Evolutionary conservation across 2,797 vertebrate genomes (phyloP).

Genomic region (Acanthurus leucopareius): DNA sequence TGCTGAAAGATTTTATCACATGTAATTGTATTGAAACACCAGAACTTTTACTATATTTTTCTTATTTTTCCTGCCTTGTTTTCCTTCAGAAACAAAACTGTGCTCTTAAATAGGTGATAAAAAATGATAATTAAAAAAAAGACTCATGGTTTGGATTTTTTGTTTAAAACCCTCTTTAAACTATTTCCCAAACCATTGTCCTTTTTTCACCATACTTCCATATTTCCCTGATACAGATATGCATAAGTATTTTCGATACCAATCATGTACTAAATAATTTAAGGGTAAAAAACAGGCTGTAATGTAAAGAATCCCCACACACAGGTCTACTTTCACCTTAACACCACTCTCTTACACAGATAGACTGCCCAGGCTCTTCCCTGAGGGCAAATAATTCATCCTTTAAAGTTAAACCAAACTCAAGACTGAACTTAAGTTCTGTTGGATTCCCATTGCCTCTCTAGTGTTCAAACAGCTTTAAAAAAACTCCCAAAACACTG

Average conservation of each 20-base stretch:
- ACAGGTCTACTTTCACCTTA: neutral
- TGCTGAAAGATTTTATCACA: neutral
- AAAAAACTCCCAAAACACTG: conserved; percentile 22
- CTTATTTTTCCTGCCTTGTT: too few species aligned
- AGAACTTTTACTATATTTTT: too few species aligned
- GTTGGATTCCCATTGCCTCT: neutral
- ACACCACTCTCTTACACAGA: neutral
- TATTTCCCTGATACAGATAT: neutral
- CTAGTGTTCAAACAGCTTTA: too few species aligned
- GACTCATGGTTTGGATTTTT: too few species aligned
- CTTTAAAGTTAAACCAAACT: conserved; percentile 27
- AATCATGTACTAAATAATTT: too few species aligned
- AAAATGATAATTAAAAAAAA: too few species aligned
- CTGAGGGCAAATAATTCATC: neutral
- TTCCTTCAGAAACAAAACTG: too few species aligned
- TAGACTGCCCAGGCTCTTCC: neutral
- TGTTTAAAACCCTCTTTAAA: too few species aligned
- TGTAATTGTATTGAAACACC: too few species aligned
- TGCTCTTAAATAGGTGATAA: neutral
- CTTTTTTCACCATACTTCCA: neutral
- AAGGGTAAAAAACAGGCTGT: neutral
- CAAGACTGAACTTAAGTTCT: conserved; percentile 4
- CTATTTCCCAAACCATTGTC: neutral
- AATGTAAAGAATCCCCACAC: neutral
- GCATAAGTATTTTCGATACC: neutral